These are phyloP conservation scores for Parnassius orleans DNA, from an alignment of 2,888 invertebrate species.

Conservation along the genomic window DNA sequence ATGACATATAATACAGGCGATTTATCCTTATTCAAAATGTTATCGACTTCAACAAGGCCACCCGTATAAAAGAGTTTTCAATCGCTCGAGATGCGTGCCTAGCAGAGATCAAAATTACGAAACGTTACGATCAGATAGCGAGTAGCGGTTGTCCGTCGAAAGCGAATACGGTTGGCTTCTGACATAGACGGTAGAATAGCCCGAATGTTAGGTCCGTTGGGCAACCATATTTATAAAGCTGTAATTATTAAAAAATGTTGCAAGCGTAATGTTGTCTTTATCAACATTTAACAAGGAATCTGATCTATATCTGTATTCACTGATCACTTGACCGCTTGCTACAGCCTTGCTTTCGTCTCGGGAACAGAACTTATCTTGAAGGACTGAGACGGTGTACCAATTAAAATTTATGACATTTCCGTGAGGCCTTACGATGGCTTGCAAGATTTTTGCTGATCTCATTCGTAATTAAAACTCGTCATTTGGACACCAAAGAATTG, in stretches of 20 bases:
- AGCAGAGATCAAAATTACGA: slow-evolving; percentile 58
- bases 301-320: slow-evolving; percentile 60
- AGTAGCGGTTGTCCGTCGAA: slow-evolving; percentile 51
- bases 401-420: slow-evolving; percentile 29
- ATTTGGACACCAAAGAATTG: slow-evolving; percentile 17
- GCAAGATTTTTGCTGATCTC: slow-evolving; percentile 19
- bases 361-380: slow-evolving; percentile 59
- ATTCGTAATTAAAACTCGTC: slow-evolving; percentile 23
- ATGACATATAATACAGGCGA: too few relatives aligned
- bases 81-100: slow-evolving; percentile 55
- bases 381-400: slow-evolving; percentile 40
- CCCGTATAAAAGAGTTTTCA: slow-evolving; percentile 49
- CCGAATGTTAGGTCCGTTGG: slow-evolving; percentile 32
- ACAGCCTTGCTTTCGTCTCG: slow-evolving; percentile 71
- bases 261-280: slow-evolving; percentile 53
- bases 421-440: slow-evolving; percentile 7
- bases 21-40: slow-evolving; percentile 38
- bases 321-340: slow-evolving; percentile 74
- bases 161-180: slow-evolving; percentile 51
- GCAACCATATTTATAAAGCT: slow-evolving; percentile 34
- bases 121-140: slow-evolving; percentile 67
- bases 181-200: slow-evolving; percentile 47
- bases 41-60: slow-evolving; percentile 55
- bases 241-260: slow-evolving; percentile 64
- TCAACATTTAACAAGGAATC: slow-evolving; percentile 50